phyloP scores from a whole-genome alignment of 1,140 invertebrate species.

The Drosophila ironensis region DNA sequence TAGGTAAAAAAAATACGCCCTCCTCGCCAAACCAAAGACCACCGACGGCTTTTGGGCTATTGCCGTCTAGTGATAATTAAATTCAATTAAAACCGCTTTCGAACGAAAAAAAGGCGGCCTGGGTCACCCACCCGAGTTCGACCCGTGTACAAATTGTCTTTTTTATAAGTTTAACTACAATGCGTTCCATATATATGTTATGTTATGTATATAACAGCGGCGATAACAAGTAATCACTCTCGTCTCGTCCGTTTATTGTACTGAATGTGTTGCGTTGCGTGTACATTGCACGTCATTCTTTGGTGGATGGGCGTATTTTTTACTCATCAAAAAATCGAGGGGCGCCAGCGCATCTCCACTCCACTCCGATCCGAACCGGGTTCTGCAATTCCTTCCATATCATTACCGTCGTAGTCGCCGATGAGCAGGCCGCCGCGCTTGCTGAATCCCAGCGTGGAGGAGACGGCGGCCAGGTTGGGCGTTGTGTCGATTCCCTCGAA shows the following conservation, averaged over 20 bases:
- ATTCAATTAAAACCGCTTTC: conserved; percentile 36
- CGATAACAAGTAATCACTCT: conserved; percentile 43
- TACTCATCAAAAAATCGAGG: background rate
- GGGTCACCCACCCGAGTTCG: conserved; percentile 35
- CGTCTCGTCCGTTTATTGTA: conserved; percentile 44
- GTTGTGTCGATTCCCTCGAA: conserved; percentile 62
- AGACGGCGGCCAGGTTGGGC: conserved; percentile 53
- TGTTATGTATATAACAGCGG: conserved; percentile 30
- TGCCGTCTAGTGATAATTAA: too few species aligned
- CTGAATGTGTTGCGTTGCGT: conserved; percentile 38
- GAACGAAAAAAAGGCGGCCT: conserved; percentile 12
- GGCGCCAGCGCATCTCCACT: conserved; percentile 41
- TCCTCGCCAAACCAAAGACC: too few species aligned
- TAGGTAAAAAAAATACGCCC: too few species aligned
- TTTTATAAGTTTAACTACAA: background rate
- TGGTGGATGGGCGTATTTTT: conserved; percentile 39
- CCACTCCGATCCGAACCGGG: conserved; percentile 1
- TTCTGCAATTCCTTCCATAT: too few species aligned
- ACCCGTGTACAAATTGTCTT: background rate
- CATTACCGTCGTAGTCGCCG: conserved; percentile 69
- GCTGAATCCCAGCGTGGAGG: conserved; percentile 60
- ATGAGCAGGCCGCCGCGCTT: conserved; percentile 80
- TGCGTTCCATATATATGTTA: conserved; percentile 2
- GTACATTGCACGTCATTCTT: conserved; percentile 42
- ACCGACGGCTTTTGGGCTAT: too few species aligned